Conservation (phyloP, 2,888 invertebrate species). For the Meghimatium bilineatum region DNA sequence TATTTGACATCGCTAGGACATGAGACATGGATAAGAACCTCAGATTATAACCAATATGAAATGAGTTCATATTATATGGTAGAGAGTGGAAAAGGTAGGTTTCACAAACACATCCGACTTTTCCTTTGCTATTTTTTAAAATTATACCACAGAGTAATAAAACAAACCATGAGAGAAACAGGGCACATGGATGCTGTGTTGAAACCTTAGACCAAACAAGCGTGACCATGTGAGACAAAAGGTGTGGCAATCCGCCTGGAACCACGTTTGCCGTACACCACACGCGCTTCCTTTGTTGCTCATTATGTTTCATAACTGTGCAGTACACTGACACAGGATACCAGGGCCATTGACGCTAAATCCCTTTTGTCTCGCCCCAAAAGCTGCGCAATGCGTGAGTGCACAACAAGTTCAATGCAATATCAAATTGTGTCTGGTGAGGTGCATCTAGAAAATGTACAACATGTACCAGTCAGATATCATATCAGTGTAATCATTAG, state of each 20-base stretch:
- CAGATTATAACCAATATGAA: too few relatives aligned
- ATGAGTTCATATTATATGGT: too few relatives aligned
- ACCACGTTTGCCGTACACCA: not conserved
- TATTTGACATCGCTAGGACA: too few relatives aligned
- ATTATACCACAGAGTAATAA: not conserved
- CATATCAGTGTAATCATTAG: not conserved
- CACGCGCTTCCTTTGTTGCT: not conserved
- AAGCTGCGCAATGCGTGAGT: not conserved
- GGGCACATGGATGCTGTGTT: not conserved
- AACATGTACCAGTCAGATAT: not conserved
- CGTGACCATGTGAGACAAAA: not conserved
- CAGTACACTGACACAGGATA: not conserved
- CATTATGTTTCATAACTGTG: not conserved
- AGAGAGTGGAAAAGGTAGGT: too few relatives aligned
- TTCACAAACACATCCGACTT: too few relatives aligned
- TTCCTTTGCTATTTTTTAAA: too few relatives aligned
- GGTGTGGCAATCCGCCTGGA: not conserved
- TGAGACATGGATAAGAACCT: too few relatives aligned
- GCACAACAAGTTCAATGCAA: not conserved
- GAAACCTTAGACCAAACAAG: not conserved
- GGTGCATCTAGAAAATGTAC: not conserved
- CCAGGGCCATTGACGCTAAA: not conserved
- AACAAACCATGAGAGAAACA: not conserved
- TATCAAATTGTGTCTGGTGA: not conserved
- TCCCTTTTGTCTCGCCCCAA: slow-evolving; percentile 1